Conservation (phyloP, 2,888 invertebrate genomes). For the Agonopterix heracliana region DNA sequence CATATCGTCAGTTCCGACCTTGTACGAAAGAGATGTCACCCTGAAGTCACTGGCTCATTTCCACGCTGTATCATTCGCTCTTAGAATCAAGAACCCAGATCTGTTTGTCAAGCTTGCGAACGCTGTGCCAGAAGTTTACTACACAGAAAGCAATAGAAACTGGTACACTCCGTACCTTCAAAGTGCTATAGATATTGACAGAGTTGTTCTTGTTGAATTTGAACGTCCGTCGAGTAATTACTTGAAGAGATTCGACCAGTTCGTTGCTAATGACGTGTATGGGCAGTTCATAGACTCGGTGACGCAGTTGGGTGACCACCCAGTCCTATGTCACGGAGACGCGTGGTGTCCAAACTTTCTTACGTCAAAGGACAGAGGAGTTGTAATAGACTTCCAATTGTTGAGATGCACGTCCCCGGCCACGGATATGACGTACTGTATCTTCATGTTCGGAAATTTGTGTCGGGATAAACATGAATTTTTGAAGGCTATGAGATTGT, state of each 20-base stretch:
- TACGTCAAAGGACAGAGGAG: conserved; percentile 26
- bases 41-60: conserved; percentile 42
- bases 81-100: conserved; percentile 30
- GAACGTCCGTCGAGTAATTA: conserved; percentile 33
- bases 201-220: conserved; percentile 28
- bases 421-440: conserved; percentile 34
- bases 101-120: conserved; percentile 28
- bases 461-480: conserved; percentile 29
- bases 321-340: conserved; percentile 45
- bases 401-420: conserved; percentile 37
- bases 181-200: conserved; percentile 32
- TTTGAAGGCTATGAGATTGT: conserved; percentile 29
- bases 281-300: conserved; percentile 27
- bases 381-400: conserved; percentile 45
- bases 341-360: conserved; percentile 46
- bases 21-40: conserved; percentile 26
- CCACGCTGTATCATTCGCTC: conserved; percentile 41
- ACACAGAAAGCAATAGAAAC: conserved; percentile 27
- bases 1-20: conserved; percentile 24
- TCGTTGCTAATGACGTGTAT: conserved; percentile 31
- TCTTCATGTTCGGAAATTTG: conserved; percentile 28
- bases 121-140: conserved; percentile 34
- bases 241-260: conserved; percentile 33
- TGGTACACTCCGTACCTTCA: conserved; percentile 38
- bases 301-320: conserved; percentile 21